A percentile compares a stretch with the other conserved stretches of the same genome.
Conservation (phyloP, 2,113 vertebrate species). For the Calyptommatus sinebrachiatus region DNA sequence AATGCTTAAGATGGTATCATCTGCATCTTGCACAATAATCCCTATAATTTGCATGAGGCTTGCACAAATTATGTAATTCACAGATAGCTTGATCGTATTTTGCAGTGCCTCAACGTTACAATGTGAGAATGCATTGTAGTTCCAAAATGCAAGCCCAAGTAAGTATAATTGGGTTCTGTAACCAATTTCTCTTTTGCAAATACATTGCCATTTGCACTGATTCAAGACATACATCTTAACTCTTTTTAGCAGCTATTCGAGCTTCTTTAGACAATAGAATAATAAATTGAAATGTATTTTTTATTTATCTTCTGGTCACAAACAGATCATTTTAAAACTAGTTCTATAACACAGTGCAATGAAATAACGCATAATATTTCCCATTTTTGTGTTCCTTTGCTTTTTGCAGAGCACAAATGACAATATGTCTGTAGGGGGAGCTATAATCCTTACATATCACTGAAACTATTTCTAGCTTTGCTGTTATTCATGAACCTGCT, state of each 20-base stretch:
- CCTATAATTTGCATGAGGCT: too few relatives aligned
- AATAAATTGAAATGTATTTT: neutral
- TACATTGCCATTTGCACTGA: neutral
- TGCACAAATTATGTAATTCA: too few relatives aligned
- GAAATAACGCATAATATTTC: neutral
- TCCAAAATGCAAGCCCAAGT: too few relatives aligned
- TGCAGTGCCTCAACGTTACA: too few relatives aligned
- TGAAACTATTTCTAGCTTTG: neutral
- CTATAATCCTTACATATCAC: constrained; percentile 20
- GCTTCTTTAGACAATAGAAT: too few relatives aligned
- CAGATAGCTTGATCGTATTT: too few relatives aligned
- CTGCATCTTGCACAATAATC: too few relatives aligned
- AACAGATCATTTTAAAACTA: neutral
- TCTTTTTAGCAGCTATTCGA: neutral
- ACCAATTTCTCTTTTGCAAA: neutral
- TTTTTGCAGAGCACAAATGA: constrained; percentile 1
- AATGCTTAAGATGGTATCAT: too few relatives aligned
- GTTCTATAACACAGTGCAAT: neutral
- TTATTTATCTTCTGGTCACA: neutral
- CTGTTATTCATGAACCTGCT: neutral
- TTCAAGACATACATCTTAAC: neutral
- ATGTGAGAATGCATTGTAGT: too few relatives aligned
- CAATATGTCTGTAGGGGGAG: constrained; percentile 38
- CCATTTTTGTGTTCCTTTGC: neutral
- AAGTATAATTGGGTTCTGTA: neutral